Base-by-base conservation (phyloP, 2,888 invertebrate genomes). In the Hirtodrosophila histrioides region DNA sequence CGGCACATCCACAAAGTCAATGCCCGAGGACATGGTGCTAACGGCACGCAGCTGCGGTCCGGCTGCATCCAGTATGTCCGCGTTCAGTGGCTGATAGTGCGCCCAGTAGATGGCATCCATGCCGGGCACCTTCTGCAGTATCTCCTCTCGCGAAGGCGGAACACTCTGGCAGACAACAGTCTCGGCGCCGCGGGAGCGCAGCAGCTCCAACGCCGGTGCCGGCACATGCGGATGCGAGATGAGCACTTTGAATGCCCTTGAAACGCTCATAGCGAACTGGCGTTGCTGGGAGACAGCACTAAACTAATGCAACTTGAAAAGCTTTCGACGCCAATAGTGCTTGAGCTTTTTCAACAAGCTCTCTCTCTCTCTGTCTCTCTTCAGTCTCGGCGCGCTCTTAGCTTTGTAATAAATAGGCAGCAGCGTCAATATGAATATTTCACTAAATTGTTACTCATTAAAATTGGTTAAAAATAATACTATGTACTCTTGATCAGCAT, bases 11-110 rank as follows among this genome's bases (percentile, higher is more conserved):
- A 97, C 94, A 83, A 96, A 96, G 89, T 98, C 97, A 66, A 95
- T 94, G 9, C 98, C 98, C 1, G 97, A 97, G 0, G 97, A 96
- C 95, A 96, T 95, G 0, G 97, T 95, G 0, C 95, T 94, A 0
- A 98, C 93, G 0, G 95, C 95, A 91, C 95, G 95, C 56, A 98
- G 89, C 53, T 94, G 93, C 0, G 94, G 92, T 2, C 96, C 92
- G 4, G 91, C 91, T 9, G 90, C 89, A 73, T 91, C 88, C 29
- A 92, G 67, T 37, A 91, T 89, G 40, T 81, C 89, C 0, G 81
- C 89, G 73, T 92, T 82, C 0, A 92, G 63, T 5, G 88, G 75
- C 65, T 91, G 90, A 61, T 89, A 89, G 43, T 88, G 90, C 7
- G 91, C 90, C 92, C 92, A 92, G 33, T 87, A 87, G 12, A 92